Evolutionary conservation across 92 coral and sea anemone species (phyloP).

Genomic region (Epizoanthus rinbou): DNA sequence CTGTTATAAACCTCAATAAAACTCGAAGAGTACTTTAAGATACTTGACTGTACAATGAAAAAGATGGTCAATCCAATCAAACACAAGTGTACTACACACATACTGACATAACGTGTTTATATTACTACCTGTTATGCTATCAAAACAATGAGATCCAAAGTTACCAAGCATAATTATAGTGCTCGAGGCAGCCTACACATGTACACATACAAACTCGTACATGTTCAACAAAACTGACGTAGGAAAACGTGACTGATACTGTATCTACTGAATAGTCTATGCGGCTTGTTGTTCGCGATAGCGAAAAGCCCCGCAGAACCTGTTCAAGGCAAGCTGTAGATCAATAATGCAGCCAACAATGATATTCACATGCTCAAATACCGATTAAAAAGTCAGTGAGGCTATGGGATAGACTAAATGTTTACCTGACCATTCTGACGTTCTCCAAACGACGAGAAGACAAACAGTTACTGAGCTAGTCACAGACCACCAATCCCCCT

Average conservation of each 20-base stretch:
- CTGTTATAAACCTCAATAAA: neutral
- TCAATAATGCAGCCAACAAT: neutral
- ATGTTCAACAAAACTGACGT: neutral
- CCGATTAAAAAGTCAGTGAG: slow-evolving; percentile 8
- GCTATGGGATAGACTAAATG: neutral
- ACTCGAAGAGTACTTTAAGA: neutral
- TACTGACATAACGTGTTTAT: neutral
- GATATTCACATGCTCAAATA: slow-evolving; percentile 11
- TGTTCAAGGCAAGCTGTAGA: neutral
- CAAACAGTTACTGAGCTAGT: neutral
- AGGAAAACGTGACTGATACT: neutral
- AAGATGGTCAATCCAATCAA: neutral
- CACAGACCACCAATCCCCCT: slow-evolving; percentile 3
- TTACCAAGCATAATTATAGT: neutral
- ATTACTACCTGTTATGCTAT: neutral
- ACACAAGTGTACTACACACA: slow-evolving; percentile 19
- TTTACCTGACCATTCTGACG: slow-evolving; percentile 13
- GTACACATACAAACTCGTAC: neutral
- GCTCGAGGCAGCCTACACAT: neutral
- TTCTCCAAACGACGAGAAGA: slow-evolving; percentile 11
- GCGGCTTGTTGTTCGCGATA: neutral
- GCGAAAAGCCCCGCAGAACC: slow-evolving; percentile 27
- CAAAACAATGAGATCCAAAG: slow-evolving; percentile 3
- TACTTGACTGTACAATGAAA: neutral
- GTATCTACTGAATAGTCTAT: neutral